These are phyloP conservation scores for Chaenocephalus aceratus DNA, from an alignment of 2,113 vertebrate species.

Conservation along the genomic window DNA sequence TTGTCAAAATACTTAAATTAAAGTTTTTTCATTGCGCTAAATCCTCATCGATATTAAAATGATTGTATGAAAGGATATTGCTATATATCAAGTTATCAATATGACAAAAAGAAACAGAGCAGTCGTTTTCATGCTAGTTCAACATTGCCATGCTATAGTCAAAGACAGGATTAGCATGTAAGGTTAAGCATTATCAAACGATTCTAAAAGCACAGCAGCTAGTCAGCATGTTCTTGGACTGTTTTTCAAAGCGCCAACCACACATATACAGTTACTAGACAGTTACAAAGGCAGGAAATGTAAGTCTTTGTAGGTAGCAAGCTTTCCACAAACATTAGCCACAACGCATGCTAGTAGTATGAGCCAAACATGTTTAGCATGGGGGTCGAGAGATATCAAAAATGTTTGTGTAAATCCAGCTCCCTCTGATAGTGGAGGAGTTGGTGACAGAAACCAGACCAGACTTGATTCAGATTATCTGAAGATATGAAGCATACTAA, in stretches of 20 bases:
- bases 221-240: slow-evolving; percentile 11
- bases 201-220: slow-evolving; percentile 1
- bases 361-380: slow-evolving; percentile 19
- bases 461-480: slow-evolving; percentile 32
- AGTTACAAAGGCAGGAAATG: slow-evolving; percentile 49
- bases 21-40: too few species aligned
- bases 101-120: background rate
- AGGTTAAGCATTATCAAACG: slow-evolving; percentile 3
- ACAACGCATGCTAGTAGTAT: slow-evolving; percentile 43
- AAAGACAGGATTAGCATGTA: slow-evolving; percentile 13
- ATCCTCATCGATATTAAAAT: too few species aligned
- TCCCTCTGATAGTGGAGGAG: slow-evolving; percentile 13
- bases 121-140: background rate
- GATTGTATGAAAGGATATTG: too few species aligned
- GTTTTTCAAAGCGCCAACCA: slow-evolving; percentile 9
- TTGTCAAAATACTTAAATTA: too few species aligned
- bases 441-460: slow-evolving; percentile 20
- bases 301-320: slow-evolving; percentile 31
- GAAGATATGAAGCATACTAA: slow-evolving; percentile 15
- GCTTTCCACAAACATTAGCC: slow-evolving; percentile 41
- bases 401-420: background rate
- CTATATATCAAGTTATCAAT: too few species aligned
- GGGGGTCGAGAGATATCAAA: background rate
- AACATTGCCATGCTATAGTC: background rate
- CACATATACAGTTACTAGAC: background rate